Conservation (phyloP, 23 tunicate genomes). For the Halocynthia roretzi region DNA sequence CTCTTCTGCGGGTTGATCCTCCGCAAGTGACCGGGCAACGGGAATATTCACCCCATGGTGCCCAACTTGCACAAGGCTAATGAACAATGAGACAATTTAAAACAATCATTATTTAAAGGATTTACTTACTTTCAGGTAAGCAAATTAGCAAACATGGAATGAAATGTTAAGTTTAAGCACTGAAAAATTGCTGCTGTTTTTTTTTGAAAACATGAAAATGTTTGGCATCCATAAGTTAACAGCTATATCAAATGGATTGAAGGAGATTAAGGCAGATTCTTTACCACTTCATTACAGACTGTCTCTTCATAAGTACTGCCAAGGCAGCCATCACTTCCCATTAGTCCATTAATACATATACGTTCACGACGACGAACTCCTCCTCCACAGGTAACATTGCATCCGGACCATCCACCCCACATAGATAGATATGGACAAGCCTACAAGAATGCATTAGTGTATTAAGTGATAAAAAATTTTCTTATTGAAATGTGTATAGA, state of each 20-base stretch:
- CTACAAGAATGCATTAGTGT: conserved; percentile 22
- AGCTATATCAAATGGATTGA: neutral
- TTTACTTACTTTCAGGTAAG: no score
- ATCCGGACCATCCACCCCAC: conserved; percentile 66
- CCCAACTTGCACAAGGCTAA: conserved; percentile 44
- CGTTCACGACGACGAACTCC: conserved; percentile 24
- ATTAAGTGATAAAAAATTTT: neutral
- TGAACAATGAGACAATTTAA: neutral
- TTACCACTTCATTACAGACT: conserved; percentile 18
- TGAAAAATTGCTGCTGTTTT: no score
- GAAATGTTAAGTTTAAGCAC: no score
- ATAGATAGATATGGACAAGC: conserved; percentile 59
- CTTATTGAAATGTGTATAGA: neutral
- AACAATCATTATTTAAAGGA: neutral
- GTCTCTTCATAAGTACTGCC: conserved; percentile 13
- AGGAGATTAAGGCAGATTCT: no score
- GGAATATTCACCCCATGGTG: conserved; percentile 40
- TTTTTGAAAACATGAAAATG: no score
- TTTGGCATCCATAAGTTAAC: no score
- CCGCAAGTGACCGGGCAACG: conserved; percentile 47
- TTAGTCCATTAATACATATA: conserved; percentile 29
- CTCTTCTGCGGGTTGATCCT: conserved; percentile 31
- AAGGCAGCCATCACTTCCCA: conserved; percentile 29
- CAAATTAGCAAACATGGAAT: no score
- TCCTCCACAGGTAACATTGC: conserved; percentile 71